A percentile compares a stretch with the other conserved stretches of the same genome.
phyloP scores from a whole-genome alignment of 2,797 vertebrate genomes.

The Sebastolobus altivelis region DNA sequence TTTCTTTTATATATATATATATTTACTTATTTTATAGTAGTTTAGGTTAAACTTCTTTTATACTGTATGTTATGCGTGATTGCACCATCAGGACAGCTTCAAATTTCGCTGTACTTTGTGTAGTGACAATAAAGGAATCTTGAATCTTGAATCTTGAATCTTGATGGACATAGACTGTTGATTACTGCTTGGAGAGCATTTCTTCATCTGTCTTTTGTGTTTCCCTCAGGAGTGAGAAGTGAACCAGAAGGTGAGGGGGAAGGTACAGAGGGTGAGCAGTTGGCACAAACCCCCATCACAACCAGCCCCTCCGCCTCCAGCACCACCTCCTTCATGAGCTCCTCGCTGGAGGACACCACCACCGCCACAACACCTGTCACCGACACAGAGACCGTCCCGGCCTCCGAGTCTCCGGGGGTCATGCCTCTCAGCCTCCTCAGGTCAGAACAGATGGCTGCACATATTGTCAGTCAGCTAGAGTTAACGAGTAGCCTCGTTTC shows the following conservation, averaged over 20 bases:
- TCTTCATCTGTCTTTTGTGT: background rate
- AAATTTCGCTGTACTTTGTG: too few species aligned
- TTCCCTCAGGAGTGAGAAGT: conserved; percentile 71
- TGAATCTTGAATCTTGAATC: too few species aligned
- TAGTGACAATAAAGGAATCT: too few species aligned
- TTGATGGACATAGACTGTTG: background rate
- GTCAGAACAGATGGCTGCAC: conserved; percentile 70
- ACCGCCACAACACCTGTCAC: conserved; percentile 98
- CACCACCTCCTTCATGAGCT: conserved; percentile 99
- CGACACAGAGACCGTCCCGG: conserved; percentile 95
- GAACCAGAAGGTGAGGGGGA: conserved; percentile 91
- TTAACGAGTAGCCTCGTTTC: background rate
- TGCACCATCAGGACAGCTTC: too few species aligned
- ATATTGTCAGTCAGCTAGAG: background rate
- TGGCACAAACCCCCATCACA: conserved; percentile 96
- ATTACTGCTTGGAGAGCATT: background rate
- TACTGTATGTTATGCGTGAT: too few species aligned
- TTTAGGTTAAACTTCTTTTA: too few species aligned
- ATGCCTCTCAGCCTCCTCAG: conserved; percentile 98
- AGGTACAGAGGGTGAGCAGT: conserved; percentile 86
- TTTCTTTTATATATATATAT: too few species aligned
- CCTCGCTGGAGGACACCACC: conserved; percentile 97
- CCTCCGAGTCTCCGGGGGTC: conserved; percentile 95
- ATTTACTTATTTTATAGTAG: too few species aligned
- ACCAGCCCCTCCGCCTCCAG: conserved; percentile 98